A percentile compares a stretch with the other conserved stretches of the same genome.
Evolutionary conservation across 2,888 invertebrate species (phyloP).

Genomic region (Lottia gigantea): DNA sequence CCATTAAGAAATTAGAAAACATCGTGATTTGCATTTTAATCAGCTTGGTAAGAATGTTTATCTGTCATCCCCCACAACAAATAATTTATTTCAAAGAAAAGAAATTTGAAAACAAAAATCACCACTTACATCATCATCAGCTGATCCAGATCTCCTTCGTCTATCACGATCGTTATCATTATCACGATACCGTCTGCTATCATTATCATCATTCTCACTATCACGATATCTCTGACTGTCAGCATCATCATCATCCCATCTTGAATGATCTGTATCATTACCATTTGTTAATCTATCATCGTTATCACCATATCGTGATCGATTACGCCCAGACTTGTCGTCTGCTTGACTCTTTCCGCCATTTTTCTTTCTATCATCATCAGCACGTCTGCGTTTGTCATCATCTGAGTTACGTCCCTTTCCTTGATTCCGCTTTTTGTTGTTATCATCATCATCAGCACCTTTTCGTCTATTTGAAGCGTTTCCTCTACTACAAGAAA

Average conservation of each 20-base stretch:
- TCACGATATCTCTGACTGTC: constrained; percentile 7
- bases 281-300: background rate
- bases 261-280: too few relatives aligned
- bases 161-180: constrained; percentile 16
- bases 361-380: constrained; percentile 2
- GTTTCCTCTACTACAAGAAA: background rate
- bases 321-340: background rate
- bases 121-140: background rate
- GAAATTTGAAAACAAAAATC: too few relatives aligned
- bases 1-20: too few relatives aligned
- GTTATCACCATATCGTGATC: constrained; percentile 13
- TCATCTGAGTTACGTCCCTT: background rate
- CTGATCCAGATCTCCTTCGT: background rate
- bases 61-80: too few relatives aligned
- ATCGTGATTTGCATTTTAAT: too few relatives aligned
- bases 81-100: too few relatives aligned
- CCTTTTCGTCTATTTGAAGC: background rate
- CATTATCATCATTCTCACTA: constrained; percentile 10
- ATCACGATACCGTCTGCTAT: background rate
- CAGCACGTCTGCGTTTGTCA: constrained; percentile 6
- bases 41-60: too few relatives aligned
- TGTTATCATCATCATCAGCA: background rate
- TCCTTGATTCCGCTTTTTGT: background rate
- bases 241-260: constrained; percentile 4
- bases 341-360: constrained; percentile 8